A percentile compares a stretch with the other conserved stretches of the same genome.
These are phyloP conservation scores for Semnornis frantzii DNA, from an alignment of 2,113 vertebrate species.

Conservation along the genomic window DNA sequence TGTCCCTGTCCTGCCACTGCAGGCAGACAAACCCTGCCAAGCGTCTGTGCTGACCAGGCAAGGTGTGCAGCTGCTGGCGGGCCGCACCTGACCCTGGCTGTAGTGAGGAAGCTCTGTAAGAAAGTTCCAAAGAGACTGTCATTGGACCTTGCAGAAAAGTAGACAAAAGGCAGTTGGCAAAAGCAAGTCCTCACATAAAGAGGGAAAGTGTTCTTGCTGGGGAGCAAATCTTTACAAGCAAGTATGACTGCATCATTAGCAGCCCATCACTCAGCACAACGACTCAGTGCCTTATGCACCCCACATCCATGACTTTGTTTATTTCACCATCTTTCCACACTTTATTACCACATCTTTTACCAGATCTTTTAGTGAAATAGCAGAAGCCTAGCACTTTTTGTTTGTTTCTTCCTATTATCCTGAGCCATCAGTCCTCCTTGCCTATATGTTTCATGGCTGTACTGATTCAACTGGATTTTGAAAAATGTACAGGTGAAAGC, in stretches of 20 bases:
- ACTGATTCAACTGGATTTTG: not conserved
- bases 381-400: not conserved
- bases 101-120: accelerated
- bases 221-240: not conserved
- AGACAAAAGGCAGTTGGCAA: not conserved
- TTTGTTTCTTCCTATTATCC: not conserved
- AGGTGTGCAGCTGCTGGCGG: not conserved
- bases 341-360: not conserved
- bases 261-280: not conserved
- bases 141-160: not conserved
- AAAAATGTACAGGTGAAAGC: not conserved
- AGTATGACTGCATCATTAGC: not conserved
- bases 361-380: not conserved
- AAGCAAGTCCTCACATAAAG: not conserved
- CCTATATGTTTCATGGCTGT: not conserved
- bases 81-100: not conserved
- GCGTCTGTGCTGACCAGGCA: not conserved
- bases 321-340: not conserved
- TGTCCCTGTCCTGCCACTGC: not conserved
- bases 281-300: not conserved
- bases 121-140: not conserved
- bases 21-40: not conserved
- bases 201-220: not conserved
- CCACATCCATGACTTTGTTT: not conserved
- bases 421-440: not conserved